Conservation (phyloP, 2,113 vertebrate genomes). For the Elephas maximus region DNA sequence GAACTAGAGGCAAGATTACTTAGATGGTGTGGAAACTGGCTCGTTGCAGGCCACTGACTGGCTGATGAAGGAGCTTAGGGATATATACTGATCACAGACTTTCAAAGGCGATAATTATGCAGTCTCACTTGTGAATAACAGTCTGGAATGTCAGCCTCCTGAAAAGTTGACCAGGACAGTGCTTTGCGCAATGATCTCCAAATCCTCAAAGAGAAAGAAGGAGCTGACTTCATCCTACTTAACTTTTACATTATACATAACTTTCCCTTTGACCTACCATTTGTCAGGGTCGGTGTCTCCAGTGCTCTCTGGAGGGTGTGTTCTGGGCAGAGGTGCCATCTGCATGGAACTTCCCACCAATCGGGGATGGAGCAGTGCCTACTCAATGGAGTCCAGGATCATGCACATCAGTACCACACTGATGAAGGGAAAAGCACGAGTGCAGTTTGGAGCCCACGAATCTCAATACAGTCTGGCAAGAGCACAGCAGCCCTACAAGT, state of each 20-base stretch:
- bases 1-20: slow-evolving; percentile 91
- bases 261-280: slow-evolving; percentile 96
- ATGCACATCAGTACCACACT: slow-evolving; percentile 97
- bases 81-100: slow-evolving; percentile 96
- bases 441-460: slow-evolving; percentile 97
- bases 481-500: slow-evolving; percentile 97
- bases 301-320: slow-evolving; percentile 95
- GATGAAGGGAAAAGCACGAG: slow-evolving; percentile 95
- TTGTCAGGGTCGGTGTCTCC: slow-evolving; percentile 95
- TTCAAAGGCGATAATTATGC: slow-evolving; percentile 97
- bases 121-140: slow-evolving; percentile 95
- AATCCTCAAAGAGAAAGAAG: slow-evolving; percentile 95
- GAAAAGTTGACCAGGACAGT: slow-evolving; percentile 95
- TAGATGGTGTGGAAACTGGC: slow-evolving; percentile 94
- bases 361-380: slow-evolving; percentile 97
- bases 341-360: slow-evolving; percentile 97
- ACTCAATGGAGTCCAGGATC: slow-evolving; percentile 94
- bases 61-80: slow-evolving; percentile 96
- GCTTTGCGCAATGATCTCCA: slow-evolving; percentile 95
- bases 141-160: slow-evolving; percentile 96
- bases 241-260: slow-evolving; percentile 97
- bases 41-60: slow-evolving; percentile 97
- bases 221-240: slow-evolving; percentile 95
- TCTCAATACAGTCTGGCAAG: slow-evolving; percentile 96
- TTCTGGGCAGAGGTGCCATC: slow-evolving; percentile 95